These are phyloP conservation scores for Mnemiopsis leidyi DNA, from an alignment of 37 sponge, comb jelly and placozoan species.

Conservation along the genomic window DNA sequence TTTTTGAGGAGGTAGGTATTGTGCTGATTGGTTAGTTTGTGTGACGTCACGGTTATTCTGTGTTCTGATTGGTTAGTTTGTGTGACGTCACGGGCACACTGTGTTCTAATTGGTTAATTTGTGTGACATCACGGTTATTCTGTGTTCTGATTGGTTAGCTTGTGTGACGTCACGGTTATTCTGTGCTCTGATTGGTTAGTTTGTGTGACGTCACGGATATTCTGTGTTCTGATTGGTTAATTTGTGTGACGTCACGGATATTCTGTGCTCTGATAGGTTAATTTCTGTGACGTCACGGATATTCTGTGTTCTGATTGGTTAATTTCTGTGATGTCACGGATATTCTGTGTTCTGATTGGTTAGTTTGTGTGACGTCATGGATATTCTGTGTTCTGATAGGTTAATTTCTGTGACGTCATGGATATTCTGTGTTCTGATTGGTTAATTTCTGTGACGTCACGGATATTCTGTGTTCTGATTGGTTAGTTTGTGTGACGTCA, in stretches of 20 bases:
- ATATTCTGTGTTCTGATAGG: neutral
- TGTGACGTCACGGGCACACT: neutral
- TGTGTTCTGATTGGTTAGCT: neutral
- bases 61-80: neutral
- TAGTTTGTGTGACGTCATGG: neutral
- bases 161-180: neutral
- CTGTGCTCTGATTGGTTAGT: neutral
- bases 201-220: neutral
- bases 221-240: neutral
- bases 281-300: neutral
- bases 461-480: neutral
- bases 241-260: neutral
- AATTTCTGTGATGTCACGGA: neutral
- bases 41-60: neutral
- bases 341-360: neutral
- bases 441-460: neutral
- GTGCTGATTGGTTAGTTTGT: neutral
- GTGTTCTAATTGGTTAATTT: neutral
- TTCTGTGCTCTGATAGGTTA: neutral
- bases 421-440: neutral
- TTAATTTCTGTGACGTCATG: neutral
- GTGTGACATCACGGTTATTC: neutral
- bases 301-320: neutral
- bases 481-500: neutral
- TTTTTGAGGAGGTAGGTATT: conserved; percentile 39